Base-by-base conservation (phyloP, 2,888 invertebrate genomes). In the Apoda limacodes region DNA sequence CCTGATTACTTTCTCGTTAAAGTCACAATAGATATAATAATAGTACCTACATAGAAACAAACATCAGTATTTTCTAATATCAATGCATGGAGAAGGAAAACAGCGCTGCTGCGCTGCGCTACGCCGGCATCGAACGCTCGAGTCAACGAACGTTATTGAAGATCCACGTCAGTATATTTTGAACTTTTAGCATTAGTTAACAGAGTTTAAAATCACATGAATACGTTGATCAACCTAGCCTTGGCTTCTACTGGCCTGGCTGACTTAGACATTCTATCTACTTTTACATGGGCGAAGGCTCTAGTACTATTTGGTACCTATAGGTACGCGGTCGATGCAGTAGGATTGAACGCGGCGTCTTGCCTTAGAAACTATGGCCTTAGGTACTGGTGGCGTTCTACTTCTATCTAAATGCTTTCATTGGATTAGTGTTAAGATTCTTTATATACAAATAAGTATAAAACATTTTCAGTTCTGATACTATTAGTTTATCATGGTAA, bases 231-330 rank as follows among this genome's bases (percentile, higher is more conserved):
- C 64, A 74, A 69, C 65, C 70, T 78, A 78, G 78, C 78, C 78
- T 80, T 78, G 78, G 78, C 78, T 80, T 60, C 61, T 69, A 75
- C 76, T 78, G 75, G 76, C 76, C 75, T 74, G 69, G 71, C 78
- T 78, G 78, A 76, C 76, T 80, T 80, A 80, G 78, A 80, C 78
- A 78, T 80, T 80, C 78, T 80, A 80, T 78, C 78, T 76, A 80
- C 78, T 80, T 78, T 80, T 80, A 78, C 75, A 68, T 69, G 56
- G 55, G 61, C 67, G 70, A 72, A 76, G 74, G 72, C 68, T 72
- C 60, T 53, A 56, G 57, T 60, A 61, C 60, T 62, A 49, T 47
- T 50, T 57, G 54, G 67, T 69, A 70, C 65, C 63, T 56, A 48
- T 51, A 40, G 54, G 51, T 59, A 56, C 50, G 57, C 56, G 60